Conservation (phyloP, 2,113 vertebrate species). For the Podarcis raffonei region DNA sequence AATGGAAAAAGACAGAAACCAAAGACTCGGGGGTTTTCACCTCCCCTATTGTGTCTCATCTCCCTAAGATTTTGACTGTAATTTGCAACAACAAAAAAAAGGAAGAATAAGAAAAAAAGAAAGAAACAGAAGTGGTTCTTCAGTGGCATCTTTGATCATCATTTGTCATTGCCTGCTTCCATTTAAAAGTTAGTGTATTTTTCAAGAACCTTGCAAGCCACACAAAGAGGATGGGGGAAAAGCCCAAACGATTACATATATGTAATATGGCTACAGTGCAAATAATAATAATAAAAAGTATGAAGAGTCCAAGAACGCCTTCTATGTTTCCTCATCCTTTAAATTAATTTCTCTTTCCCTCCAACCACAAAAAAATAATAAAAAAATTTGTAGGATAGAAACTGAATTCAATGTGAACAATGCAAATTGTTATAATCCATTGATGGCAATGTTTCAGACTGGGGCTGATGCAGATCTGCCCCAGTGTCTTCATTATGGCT, state of each 20-base stretch:
- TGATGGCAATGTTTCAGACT: not conserved
- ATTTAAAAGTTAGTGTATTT: constrained; percentile 66
- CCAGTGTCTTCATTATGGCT: not conserved
- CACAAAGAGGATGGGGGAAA: constrained; percentile 56
- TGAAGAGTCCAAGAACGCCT: not conserved
- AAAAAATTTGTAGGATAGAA: constrained; percentile 17
- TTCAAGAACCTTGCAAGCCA: constrained; percentile 66
- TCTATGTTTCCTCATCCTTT: constrained; percentile 14
- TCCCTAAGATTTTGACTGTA: constrained; percentile 72
- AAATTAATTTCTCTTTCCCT: constrained; percentile 11
- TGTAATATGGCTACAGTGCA: not conserved
- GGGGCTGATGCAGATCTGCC: not conserved
- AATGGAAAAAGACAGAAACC: constrained; percentile 73
- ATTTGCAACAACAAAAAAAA: constrained; percentile 53
- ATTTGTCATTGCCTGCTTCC: constrained; percentile 60
- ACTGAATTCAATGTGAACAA: not conserved
- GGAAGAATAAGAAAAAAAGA: not conserved
- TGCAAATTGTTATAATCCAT: constrained; percentile 13
- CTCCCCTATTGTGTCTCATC: constrained; percentile 66
- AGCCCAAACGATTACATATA: constrained; percentile 49
- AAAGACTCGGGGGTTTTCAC: constrained; percentile 69
- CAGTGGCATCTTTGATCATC: constrained; percentile 39
- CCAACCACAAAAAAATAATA: not conserved
- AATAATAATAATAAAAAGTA: constrained; percentile 35
- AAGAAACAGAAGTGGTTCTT: constrained; percentile 64